phyloP scores from a whole-genome alignment of 2,888 invertebrate species.

The Chouioia cunea region DNA sequence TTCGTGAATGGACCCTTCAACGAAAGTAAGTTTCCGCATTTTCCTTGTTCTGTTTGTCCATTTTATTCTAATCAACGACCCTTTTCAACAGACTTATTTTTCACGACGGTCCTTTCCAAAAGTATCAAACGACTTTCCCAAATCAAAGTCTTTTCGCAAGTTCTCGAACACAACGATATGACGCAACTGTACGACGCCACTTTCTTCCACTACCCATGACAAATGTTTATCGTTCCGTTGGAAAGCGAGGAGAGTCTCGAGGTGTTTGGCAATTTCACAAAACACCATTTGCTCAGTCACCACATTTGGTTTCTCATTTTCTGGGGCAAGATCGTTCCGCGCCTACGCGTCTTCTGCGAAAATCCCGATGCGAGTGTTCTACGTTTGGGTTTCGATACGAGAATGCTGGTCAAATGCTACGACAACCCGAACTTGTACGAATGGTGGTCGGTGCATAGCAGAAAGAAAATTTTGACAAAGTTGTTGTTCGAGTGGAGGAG shows the following conservation, averaged over 20 bases:
- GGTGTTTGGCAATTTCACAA: background rate
- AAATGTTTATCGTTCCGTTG: background rate
- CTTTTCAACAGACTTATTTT: background rate
- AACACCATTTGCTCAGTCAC: background rate
- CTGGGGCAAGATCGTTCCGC: background rate
- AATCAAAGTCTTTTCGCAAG: background rate
- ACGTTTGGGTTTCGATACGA: slow-evolving; percentile 50
- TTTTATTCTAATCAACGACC: too few species aligned
- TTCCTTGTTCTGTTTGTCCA: too few species aligned
- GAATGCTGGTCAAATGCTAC: slow-evolving; percentile 53
- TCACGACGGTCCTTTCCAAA: background rate
- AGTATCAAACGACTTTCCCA: background rate
- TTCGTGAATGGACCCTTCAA: background rate
- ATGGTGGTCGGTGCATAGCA: slow-evolving; percentile 51
- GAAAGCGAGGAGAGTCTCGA: background rate
- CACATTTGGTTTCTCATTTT: slow-evolving; percentile 14
- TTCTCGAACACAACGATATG: background rate
- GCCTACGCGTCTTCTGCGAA: background rate
- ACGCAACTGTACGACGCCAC: background rate
- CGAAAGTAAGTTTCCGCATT: slow-evolving; percentile 8
- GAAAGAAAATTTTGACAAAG: slow-evolving; percentile 45
- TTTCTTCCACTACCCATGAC: background rate
- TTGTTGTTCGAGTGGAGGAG: slow-evolving; percentile 48
- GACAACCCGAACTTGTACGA: slow-evolving; percentile 47
- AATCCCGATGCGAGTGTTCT: slow-evolving; percentile 43